Base-by-base conservation (phyloP, 37 sponge, comb jelly and placozoan species). In the Dysidea cf. avara region DNA sequence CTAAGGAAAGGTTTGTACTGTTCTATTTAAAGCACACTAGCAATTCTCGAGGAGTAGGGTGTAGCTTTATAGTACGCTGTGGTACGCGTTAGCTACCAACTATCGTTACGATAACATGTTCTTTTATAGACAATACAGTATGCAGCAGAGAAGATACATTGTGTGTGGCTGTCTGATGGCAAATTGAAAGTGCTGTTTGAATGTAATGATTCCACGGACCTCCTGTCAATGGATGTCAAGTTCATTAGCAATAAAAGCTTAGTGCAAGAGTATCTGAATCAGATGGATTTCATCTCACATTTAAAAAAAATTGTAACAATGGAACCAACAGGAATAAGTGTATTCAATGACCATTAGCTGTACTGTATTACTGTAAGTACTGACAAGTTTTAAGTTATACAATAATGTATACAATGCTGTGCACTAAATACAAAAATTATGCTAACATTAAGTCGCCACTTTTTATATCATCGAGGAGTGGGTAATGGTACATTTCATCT, bases 81-180 rank as follows among this genome's bases (percentile, higher is more conserved):
- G n/a, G n/a, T n/a, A n/a, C n/a, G n/a, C n/a, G n/a, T n/a, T n/a
- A n/a, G n/a, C n/a, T n/a, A n/a, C n/a, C n/a, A n/a, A n/a, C n/a
- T n/a, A n/a, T n/a, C n/a, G n/a, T n/a, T n/a, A n/a, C n/a, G n/a
- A n/a, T n/a, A n/a, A n/a, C n/a, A n/a, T n/a, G n/a, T n/a, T n/a
- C n/a, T n/a, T n/a, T n/a, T n/a, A n/a, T n/a, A n/a, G n/a, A n/a
- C n/a, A n/a, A n/a, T n/a, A n/a, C n/a, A n/a, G n/a, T 71, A 53
- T 38, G 35, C 55, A 21, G 78, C 78, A 66, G 58, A 77, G 36
- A 77, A 77, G 36, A 53, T 64, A 6, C 78, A 77, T 30, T 77
- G 78, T 53, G 78, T 77, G 34, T 77, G 78, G 68, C 68, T 77
- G 11, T 22, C 67, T 34, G 78, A 77, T 77, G 78, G 78, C 4